Percentiles rank a stretch among this genome's conserved stretches.
These are phyloP conservation scores for Mizuhopecten yessoensis DNA, from an alignment of 1,140 invertebrate genomes.

Conservation along the genomic window DNA sequence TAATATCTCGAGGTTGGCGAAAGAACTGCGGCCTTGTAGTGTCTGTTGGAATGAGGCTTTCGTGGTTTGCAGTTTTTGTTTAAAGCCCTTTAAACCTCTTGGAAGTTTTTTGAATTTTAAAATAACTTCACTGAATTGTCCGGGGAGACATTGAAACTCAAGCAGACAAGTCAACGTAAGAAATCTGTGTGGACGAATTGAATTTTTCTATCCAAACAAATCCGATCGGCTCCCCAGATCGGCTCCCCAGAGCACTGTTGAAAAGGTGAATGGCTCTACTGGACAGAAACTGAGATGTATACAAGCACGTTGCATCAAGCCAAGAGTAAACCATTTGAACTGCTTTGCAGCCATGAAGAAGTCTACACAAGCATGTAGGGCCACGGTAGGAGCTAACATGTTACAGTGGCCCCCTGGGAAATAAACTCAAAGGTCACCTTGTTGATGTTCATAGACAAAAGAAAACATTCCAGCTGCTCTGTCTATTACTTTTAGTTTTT, in stretches of 20 bases:
- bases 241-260: neutral
- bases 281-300: neutral
- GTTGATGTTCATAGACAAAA: neutral
- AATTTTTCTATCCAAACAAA: neutral
- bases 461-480: neutral
- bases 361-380: neutral
- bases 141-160: neutral
- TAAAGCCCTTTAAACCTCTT: too few relatives aligned
- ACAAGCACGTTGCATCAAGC: neutral
- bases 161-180: neutral
- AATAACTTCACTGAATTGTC: neutral
- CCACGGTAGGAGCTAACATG: neutral
- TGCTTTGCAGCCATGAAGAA: neutral
- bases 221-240: neutral
- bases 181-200: neutral
- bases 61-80: too few relatives aligned
- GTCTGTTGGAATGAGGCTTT: too few relatives aligned
- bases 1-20: too few relatives aligned
- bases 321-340: neutral
- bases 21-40: too few relatives aligned
- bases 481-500: neutral
- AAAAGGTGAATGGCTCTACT: neutral
- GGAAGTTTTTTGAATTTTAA: neutral
- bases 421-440: constrained; percentile 9
- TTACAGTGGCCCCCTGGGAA: neutral